A percentile compares a stretch with the other conserved stretches of the same genome.
Evolutionary conservation across 2,888 invertebrate species (phyloP).

Genomic region (Eumerus sabulonum): DNA sequence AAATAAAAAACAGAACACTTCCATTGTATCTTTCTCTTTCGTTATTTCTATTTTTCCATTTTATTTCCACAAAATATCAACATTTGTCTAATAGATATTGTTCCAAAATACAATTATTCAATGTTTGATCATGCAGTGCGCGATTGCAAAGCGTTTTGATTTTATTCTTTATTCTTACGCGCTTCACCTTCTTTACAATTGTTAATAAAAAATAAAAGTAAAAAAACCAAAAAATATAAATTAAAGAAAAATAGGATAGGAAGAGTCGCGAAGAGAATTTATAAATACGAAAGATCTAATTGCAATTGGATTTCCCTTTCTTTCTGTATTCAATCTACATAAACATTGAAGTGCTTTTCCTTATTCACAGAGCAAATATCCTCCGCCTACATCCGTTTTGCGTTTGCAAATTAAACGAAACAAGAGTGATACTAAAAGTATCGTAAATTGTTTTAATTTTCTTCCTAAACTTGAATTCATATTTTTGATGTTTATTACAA

Average conservation of each 20-base stretch:
- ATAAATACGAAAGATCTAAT: conserved; percentile 50
- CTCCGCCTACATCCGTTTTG: conserved; percentile 41
- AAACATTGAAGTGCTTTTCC: too few species aligned
- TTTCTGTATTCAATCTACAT: too few species aligned
- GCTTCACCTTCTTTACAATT: conserved; percentile 49
- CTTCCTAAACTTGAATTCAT: too few species aligned
- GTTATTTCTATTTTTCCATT: conserved; percentile 51
- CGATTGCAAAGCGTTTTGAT: conserved; percentile 31
- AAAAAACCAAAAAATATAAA: too few species aligned
- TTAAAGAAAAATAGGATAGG: conserved; percentile 53
- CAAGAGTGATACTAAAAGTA: conserved; percentile 36
- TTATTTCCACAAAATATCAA: conserved; percentile 68
- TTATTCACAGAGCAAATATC: too few species aligned
- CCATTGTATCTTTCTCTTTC: conserved; percentile 59
- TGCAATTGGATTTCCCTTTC: too few species aligned
- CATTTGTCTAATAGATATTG: conserved; percentile 68
- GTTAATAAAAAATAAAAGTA: conserved; percentile 68
- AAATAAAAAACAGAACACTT: conserved; percentile 46
- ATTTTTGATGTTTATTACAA: too few species aligned
- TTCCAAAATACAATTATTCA: conserved; percentile 49
- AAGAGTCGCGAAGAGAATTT: conserved; percentile 54
- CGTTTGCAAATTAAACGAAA: conserved; percentile 47
- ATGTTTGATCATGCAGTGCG: conserved; percentile 63
- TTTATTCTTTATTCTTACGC: conserved; percentile 36
- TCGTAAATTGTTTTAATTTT: too few species aligned